Percentiles rank a stretch among this genome's conserved stretches.
Conservation (phyloP, 2,888 invertebrate species). For the Plemyria rubiginata region DNA sequence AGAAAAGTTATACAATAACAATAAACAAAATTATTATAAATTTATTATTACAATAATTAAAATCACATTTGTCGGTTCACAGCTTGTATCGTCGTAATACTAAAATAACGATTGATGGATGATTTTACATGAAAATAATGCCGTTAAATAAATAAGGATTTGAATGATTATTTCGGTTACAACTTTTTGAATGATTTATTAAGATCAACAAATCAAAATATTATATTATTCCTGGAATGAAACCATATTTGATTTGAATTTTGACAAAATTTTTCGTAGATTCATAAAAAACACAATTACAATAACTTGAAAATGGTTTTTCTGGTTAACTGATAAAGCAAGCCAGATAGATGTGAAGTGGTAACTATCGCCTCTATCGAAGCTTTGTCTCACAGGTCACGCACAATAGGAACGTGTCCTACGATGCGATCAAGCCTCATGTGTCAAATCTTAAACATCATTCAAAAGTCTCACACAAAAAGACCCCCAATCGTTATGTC, state of each 20-base stretch:
- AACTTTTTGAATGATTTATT: too few species aligned
- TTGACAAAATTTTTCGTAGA: neutral
- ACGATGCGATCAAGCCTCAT: too few species aligned
- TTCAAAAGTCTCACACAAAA: constrained; percentile 35
- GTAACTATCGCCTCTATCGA: too few species aligned
- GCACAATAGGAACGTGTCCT: too few species aligned
- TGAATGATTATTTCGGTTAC: too few species aligned
- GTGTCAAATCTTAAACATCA: constrained; percentile 4
- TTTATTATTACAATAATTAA: constrained; percentile 38
- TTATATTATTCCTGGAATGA: neutral
- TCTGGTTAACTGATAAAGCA: too few species aligned
- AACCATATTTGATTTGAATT: constrained; percentile 1
- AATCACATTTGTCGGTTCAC: constrained; percentile 56
- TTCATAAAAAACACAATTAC: neutral
- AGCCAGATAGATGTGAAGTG: too few species aligned
- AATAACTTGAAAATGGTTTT: too few species aligned
- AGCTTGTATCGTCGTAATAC: constrained; percentile 49
- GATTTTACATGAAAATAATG: constrained; percentile 33
- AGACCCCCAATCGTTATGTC: constrained; percentile 46
- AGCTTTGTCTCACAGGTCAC: too few species aligned
- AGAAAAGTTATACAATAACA: constrained; percentile 36
- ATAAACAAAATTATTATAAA: constrained; percentile 46
- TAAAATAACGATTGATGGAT: constrained; percentile 45
- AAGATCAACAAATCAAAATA: neutral
- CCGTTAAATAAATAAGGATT: constrained; percentile 43